A percentile compares a stretch with the other conserved stretches of the same genome.
Conservation (phyloP, 1,140 invertebrate genomes). For the Drosophila hydei region DNA sequence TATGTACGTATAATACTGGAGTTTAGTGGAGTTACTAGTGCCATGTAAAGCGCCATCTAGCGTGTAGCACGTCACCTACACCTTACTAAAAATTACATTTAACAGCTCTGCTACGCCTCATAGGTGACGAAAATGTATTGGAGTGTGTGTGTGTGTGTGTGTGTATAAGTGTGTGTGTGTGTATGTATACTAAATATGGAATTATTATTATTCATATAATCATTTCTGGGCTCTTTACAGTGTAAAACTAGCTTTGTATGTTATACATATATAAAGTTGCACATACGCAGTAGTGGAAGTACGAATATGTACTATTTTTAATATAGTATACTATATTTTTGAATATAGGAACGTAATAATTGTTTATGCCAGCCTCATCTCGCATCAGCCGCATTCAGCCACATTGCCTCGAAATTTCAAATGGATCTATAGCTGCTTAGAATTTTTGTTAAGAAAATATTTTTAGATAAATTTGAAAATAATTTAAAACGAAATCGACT, state of each 20-base stretch:
- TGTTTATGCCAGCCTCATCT: slow-evolving; percentile 48
- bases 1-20: slow-evolving; percentile 71
- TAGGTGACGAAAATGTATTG: slow-evolving; percentile 28
- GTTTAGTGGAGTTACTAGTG: slow-evolving; percentile 30
- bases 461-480: background rate
- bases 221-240: slow-evolving; percentile 48
- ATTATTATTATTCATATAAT: slow-evolving; percentile 16
- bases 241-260: slow-evolving; percentile 40
- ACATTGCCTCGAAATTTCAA: background rate
- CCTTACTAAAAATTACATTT: slow-evolving; percentile 54
- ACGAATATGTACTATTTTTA: slow-evolving; percentile 42
- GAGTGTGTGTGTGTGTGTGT: slow-evolving; percentile 11
- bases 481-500: too few relatives aligned
- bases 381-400: background rate
- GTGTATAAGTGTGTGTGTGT: slow-evolving; percentile 10
- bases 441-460: too few relatives aligned
- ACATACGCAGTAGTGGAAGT: slow-evolving; percentile 45
- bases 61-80: slow-evolving; percentile 11
- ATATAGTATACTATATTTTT: slow-evolving; percentile 59
- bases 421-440: too few relatives aligned
- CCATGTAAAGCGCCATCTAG: slow-evolving; percentile 38
- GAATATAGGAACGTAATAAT: slow-evolving; percentile 80
- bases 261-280: slow-evolving; percentile 43
- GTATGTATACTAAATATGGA: slow-evolving; percentile 18
- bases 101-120: slow-evolving; percentile 56